Evolutionary conservation across 2,888 invertebrate genomes (phyloP).

Genomic region (Plemyria rubiginata): DNA sequence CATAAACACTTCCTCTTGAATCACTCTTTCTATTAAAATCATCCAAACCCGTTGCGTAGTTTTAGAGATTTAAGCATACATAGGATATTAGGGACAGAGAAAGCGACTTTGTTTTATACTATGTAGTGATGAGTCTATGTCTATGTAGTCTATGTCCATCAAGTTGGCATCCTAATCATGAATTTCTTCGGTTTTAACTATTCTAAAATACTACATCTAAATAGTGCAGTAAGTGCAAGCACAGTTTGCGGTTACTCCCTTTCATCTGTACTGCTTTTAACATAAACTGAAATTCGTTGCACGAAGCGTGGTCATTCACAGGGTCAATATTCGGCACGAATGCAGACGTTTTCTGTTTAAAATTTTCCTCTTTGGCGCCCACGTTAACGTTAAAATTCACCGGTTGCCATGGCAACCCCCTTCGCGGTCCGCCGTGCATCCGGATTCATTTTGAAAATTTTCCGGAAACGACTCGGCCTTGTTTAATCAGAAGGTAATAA

Average conservation of each 20-base stretch:
- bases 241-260: neutral
- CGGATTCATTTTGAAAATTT: conserved; percentile 74
- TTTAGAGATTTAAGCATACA: too few species aligned
- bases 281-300: conserved; percentile 57
- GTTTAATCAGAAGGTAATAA: conserved; percentile 25
- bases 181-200: too few species aligned
- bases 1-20: too few species aligned
- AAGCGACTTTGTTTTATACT: too few species aligned
- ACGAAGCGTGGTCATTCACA: conserved; percentile 45
- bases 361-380: conserved; percentile 33
- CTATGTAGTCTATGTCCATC: too few species aligned
- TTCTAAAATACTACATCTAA: too few species aligned
- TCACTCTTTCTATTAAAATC: too few species aligned
- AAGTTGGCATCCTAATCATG: too few species aligned
- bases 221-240: too few species aligned
- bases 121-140: too few species aligned
- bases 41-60: too few species aligned
- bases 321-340: conserved; percentile 43
- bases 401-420: conserved; percentile 79
- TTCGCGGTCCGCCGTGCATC: conserved; percentile 66
- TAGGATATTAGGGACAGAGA: too few species aligned
- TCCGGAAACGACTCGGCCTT: conserved; percentile 53
- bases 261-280: neutral
- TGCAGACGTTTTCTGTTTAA: conserved; percentile 21
- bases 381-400: conserved; percentile 72